Percentiles rank a stretch among this genome's conserved stretches.
These are phyloP conservation scores for Smittia sp. DNA, from an alignment of 2,888 invertebrate species.

Conservation along the genomic window DNA sequence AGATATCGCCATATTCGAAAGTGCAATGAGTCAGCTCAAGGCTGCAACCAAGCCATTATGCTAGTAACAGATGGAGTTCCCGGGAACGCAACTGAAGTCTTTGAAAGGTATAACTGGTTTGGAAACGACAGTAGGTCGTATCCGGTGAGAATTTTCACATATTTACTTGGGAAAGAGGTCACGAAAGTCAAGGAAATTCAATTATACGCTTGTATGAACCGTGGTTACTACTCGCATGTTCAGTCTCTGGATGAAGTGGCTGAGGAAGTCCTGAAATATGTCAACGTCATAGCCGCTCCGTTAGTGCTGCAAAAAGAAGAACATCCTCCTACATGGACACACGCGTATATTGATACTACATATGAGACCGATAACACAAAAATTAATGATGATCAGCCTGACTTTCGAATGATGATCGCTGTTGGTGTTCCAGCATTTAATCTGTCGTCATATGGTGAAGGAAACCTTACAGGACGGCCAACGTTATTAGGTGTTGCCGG, in stretches of 20 bases:
- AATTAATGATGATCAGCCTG: slow-evolving; percentile 40
- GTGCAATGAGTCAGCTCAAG: slow-evolving; percentile 58
- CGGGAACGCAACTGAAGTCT: slow-evolving; percentile 80
- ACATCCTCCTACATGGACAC: slow-evolving; percentile 92
- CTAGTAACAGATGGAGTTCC: slow-evolving; percentile 93
- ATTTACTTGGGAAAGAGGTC: slow-evolving; percentile 90
- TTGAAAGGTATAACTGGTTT: slow-evolving; percentile 75
- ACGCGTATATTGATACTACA: slow-evolving; percentile 83
- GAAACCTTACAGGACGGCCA: slow-evolving; percentile 53
- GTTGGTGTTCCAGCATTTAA: slow-evolving; percentile 92
- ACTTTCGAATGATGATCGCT: slow-evolving; percentile 75
- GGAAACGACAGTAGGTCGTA: slow-evolving; percentile 63
- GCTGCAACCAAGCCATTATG: slow-evolving; percentile 96
- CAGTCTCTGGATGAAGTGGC: slow-evolving; percentile 93
- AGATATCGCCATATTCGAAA: slow-evolving; percentile 58
- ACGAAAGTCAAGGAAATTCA: slow-evolving; percentile 84
- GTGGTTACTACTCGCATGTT: slow-evolving; percentile 93
- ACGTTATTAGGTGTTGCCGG: slow-evolving; percentile 92
- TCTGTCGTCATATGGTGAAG: slow-evolving; percentile 46
- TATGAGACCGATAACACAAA: slow-evolving; percentile 40
- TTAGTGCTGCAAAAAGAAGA: slow-evolving; percentile 69
- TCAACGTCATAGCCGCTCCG: slow-evolving; percentile 87
- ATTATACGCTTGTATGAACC: slow-evolving; percentile 93
- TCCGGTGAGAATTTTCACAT: slow-evolving; percentile 92
- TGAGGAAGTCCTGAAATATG: slow-evolving; percentile 93